Base-by-base conservation (phyloP, 2,113 vertebrate species). In the Rostratula benghalensis region DNA sequence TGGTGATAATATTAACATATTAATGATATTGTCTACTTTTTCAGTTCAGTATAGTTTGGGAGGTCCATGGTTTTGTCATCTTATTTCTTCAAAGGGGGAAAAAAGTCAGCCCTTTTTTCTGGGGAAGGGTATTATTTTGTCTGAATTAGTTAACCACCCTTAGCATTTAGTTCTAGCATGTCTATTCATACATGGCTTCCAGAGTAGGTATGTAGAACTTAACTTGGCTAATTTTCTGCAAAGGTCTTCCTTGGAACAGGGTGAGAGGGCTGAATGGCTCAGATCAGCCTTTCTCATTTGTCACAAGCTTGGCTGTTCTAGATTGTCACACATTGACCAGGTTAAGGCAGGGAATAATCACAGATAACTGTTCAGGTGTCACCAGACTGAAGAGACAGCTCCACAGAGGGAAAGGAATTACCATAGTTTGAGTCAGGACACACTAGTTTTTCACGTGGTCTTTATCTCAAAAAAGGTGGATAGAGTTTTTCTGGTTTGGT, bases 311-410 rank as follows among this genome's bases (percentile, higher is more conserved):
- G 25, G 21, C 13, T 63, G 7, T 53, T 63, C 10, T 67, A 60
- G 11, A 46, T 79, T 37, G 23, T 54, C 5, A 3, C 31, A n/a
- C 3, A 31, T 37, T 35, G 80, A 43, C 10, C 10, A 13, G 18
- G 6, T 20, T 18, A 53, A 56, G 10, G 4, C 2, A 60, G 13
- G 22, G 20, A 78, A 9, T 33, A 80, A 21, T 39, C 23, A 67
- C 0, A 0, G 22, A 5, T 31, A 43, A 51, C 0, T 1, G 4
- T 68, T 67, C 31, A 56, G 48, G 39, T 50, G 23, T 11, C 39
- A 39, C 21, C 48, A 54, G 17, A 43, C 10, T 25, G 35, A 68
- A 54, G 53, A 71, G 31, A 33, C 79, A 54, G 45, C 11, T 85
- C 39, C 33, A 56, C 0, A 73, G 16, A 57, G 5, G 59, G 33